These are phyloP conservation scores for Drosophila burlai DNA, from an alignment of 1,140 invertebrate genomes.

Conservation along the genomic window DNA sequence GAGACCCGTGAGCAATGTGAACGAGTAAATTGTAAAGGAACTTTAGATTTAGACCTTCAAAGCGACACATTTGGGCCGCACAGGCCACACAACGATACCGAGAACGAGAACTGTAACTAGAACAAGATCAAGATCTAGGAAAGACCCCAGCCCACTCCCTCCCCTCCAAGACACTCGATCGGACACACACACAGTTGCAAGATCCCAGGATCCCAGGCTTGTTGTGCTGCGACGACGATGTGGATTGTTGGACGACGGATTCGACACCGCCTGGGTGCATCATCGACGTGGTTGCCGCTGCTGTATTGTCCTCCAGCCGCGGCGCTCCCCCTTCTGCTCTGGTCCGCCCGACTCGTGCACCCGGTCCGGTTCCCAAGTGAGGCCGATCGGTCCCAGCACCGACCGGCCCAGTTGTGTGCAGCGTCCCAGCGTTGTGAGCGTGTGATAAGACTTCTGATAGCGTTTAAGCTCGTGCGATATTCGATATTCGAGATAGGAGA, in stretches of 20 bases:
- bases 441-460: conserved; percentile 81
- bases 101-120: conserved; percentile 25
- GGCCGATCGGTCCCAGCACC: background rate
- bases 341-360: conserved; percentile 78
- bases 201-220: conserved; percentile 40
- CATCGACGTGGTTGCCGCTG: conserved; percentile 75
- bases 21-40: conserved; percentile 54
- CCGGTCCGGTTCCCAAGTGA: conserved; percentile 62
- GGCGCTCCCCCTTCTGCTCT: conserved; percentile 80
- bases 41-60: conserved; percentile 60
- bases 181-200: conserved; percentile 36
- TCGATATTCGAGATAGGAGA: conserved; percentile 51
- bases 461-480: conserved; percentile 67
- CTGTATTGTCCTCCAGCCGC: conserved; percentile 81
- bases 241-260: conserved; percentile 44
- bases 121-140: conserved; percentile 35
- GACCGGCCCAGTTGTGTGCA: conserved; percentile 38
- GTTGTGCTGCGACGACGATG: conserved; percentile 53
- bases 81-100: conserved; percentile 50
- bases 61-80: conserved; percentile 73
- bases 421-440: conserved; percentile 63
- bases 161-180: conserved; percentile 47
- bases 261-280: conserved; percentile 65
- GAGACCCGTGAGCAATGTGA: conserved; percentile 57
- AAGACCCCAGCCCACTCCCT: conserved; percentile 29